These are phyloP conservation scores for Eubasilissa splendida DNA, from an alignment of 2,888 invertebrate genomes.

Conservation along the genomic window DNA sequence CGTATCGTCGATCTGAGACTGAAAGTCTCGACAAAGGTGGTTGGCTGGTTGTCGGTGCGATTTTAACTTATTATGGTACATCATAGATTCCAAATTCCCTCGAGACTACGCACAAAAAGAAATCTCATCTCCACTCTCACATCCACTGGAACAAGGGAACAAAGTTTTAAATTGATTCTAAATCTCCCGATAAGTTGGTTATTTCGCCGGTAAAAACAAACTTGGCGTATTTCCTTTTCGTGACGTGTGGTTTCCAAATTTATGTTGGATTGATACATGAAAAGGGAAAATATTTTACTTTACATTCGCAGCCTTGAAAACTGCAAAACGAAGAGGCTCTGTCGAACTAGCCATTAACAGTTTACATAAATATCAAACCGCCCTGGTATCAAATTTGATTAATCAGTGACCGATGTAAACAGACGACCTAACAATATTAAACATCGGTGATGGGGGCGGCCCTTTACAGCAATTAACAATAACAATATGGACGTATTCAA, in stretches of 20 bases:
- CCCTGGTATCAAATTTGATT: conserved; percentile 3
- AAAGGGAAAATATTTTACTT: neutral
- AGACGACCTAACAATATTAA: neutral
- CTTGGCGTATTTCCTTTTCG: conserved; percentile 5
- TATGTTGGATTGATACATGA: conserved; percentile 30
- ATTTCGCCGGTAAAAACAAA: conserved; percentile 45
- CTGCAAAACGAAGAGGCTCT: neutral
- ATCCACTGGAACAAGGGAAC: conserved; percentile 33
- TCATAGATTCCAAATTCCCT: conserved; percentile 36
- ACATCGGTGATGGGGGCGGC: neutral
- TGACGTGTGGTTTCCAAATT: conserved; percentile 23
- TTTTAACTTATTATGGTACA: conserved; percentile 27
- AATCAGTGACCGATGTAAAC: conserved; percentile 15
- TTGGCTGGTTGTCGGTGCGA: neutral
- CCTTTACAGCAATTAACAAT: no score
- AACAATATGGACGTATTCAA: no score
- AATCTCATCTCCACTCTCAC: conserved; percentile 46
- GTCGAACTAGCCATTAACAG: neutral
- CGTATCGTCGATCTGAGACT: no score
- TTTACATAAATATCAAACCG: neutral
- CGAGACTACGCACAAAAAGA: conserved; percentile 48
- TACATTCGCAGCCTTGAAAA: neutral
- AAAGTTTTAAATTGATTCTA: conserved; percentile 57
- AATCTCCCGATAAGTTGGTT: conserved; percentile 52
- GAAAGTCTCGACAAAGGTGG: no score